These are phyloP conservation scores for Passerina amoena DNA, from an alignment of 2,113 vertebrate genomes.

Conservation along the genomic window DNA sequence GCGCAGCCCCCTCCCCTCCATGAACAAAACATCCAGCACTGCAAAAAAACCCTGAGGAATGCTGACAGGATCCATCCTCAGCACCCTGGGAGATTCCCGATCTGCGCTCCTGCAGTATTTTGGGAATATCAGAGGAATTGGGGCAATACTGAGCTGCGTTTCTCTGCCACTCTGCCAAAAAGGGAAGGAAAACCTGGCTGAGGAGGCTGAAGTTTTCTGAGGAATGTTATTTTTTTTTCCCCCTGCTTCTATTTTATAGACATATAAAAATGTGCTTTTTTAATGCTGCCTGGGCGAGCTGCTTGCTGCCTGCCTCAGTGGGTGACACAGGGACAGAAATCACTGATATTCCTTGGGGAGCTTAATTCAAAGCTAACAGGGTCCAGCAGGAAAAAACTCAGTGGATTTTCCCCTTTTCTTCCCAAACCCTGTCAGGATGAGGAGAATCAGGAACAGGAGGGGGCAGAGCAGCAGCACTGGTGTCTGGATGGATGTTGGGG, in stretches of 20 bases:
- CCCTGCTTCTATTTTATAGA: background rate
- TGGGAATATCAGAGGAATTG: accelerated
- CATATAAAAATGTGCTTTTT: background rate
- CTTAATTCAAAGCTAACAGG: background rate
- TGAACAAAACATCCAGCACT: accelerated
- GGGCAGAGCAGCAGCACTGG: background rate
- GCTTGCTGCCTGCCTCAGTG: background rate
- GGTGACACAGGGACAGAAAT: background rate
- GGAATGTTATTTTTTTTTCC: background rate
- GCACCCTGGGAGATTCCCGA: accelerated
- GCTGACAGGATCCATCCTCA: background rate
- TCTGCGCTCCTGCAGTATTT: background rate
- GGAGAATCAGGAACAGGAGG: background rate
- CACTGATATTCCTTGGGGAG: accelerated
- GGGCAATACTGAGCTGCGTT: background rate
- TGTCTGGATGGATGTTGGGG: background rate
- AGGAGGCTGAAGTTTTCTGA: background rate
- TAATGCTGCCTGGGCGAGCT: background rate
- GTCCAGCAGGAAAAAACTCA: accelerated
- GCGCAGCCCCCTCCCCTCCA: background rate
- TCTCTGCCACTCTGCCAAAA: background rate
- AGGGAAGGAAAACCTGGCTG: background rate
- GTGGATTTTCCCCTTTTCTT: background rate
- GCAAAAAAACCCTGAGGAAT: background rate
- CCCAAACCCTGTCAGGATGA: background rate